Conservation (phyloP, 2,113 vertebrate species). For the Ptychochromis oligacanthus region DNA sequence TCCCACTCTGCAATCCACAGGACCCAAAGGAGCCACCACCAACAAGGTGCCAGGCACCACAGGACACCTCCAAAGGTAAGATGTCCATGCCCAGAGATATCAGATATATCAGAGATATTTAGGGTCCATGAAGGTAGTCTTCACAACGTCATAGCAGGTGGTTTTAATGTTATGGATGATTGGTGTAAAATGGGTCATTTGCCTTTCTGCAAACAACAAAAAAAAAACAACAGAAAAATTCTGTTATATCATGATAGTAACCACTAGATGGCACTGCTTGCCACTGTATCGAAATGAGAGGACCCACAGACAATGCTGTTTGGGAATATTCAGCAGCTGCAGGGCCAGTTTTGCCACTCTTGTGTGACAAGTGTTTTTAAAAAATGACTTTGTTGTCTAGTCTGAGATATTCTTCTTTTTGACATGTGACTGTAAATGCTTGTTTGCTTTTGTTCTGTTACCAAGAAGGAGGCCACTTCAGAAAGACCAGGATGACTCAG, state of each 20-base stretch:
- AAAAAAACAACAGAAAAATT: too few species aligned
- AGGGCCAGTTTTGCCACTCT: slow-evolving; percentile 6
- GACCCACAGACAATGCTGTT: background rate
- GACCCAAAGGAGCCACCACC: background rate
- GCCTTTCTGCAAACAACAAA: background rate
- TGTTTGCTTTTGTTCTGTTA: background rate
- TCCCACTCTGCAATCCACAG: background rate
- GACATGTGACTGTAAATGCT: slow-evolving; percentile 14
- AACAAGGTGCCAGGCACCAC: background rate
- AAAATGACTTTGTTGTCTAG: slow-evolving; percentile 1
- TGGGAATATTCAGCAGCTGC: slow-evolving; percentile 37
- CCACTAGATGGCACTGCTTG: slow-evolving; percentile 51
- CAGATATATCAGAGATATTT: background rate
- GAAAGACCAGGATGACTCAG: background rate
- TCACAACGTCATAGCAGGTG: background rate
- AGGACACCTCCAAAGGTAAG: background rate
- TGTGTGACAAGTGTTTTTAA: background rate
- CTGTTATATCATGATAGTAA: background rate
- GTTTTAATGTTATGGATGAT: background rate
- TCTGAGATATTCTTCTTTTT: slow-evolving; percentile 2
- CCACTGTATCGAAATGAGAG: slow-evolving; percentile 18
- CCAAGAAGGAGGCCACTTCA: slow-evolving; percentile 25
- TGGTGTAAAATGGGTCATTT: background rate
- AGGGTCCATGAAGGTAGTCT: background rate
- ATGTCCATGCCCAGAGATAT: too few species aligned